phyloP scores from a whole-genome alignment of 2,113 vertebrate genomes.

The Pao palembangensis region DNA sequence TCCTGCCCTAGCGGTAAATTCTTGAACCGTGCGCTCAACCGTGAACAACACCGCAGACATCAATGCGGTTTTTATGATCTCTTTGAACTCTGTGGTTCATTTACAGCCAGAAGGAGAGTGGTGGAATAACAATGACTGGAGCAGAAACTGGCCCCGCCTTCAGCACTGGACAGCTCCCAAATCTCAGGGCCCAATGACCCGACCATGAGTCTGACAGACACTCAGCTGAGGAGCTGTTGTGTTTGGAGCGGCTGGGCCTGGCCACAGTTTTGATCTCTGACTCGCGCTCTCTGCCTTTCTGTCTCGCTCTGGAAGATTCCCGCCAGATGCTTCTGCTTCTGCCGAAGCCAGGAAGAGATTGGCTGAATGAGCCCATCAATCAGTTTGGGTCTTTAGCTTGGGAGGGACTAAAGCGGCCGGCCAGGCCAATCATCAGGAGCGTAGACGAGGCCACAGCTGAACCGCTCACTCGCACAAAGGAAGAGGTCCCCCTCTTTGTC shows the following conservation, averaged over 20 bases:
- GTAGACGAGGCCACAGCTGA: conserved; percentile 63
- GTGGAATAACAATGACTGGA: conserved; percentile 30
- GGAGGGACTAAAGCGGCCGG: conserved; percentile 62
- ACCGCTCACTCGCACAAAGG: conserved; percentile 65
- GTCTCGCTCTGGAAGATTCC: conserved; percentile 30
- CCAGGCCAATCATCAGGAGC: conserved; percentile 61
- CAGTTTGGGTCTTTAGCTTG: conserved; percentile 48
- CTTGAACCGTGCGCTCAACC: conserved; percentile 8
- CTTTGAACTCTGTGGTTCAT: conserved; percentile 33
- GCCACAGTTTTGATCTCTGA: conserved; percentile 7
- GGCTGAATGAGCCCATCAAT: conserved; percentile 64
- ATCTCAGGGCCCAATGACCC: conserved; percentile 3
- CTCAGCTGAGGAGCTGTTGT: conserved; percentile 14
- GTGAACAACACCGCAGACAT: conserved; percentile 13
- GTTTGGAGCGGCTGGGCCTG: conserved; percentile 12
- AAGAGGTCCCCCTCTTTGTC: conserved; percentile 65
- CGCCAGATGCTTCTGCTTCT: conserved; percentile 10
- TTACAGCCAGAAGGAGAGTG: conserved; percentile 16
- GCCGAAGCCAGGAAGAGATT: conserved; percentile 53
- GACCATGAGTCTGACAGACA: conserved; percentile 17
- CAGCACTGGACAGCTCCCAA: conserved; percentile 71
- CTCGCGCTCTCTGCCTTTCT: background rate
- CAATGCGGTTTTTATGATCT: conserved; percentile 26
- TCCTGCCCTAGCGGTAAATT: conserved; percentile 3
- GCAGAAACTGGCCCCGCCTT: conserved; percentile 37